These are phyloP conservation scores for Schrankia costaestrigalis DNA, from an alignment of 2,888 invertebrate species.

Conservation along the genomic window DNA sequence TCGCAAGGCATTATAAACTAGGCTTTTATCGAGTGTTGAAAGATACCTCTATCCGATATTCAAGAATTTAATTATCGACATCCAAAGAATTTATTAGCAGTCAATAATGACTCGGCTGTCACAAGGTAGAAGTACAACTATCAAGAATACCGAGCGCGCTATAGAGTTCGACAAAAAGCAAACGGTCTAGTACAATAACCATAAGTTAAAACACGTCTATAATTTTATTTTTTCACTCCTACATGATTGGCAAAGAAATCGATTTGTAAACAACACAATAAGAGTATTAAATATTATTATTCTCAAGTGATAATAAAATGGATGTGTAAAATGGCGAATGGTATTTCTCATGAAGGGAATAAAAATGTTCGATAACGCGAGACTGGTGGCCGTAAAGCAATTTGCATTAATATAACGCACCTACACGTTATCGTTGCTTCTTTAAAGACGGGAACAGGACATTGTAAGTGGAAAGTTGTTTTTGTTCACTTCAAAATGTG, in stretches of 20 bases:
- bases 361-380: conserved; percentile 54
- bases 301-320: conserved; percentile 27
- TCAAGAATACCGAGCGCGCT: conserved; percentile 14
- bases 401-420: conserved; percentile 61
- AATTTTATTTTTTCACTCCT: conserved; percentile 28
- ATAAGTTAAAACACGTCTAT: conserved; percentile 18
- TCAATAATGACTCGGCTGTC: conserved; percentile 1
- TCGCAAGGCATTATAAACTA: no score
- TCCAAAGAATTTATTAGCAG: no score
- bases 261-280: conserved; percentile 36
- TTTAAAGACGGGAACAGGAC: conserved; percentile 14
- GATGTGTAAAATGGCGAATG: conserved; percentile 40
- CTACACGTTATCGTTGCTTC: no score
- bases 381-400: conserved; percentile 36
- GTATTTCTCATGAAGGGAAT: conserved; percentile 45
- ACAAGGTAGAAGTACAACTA: not conserved
- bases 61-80: no score
- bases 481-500: not conserved
- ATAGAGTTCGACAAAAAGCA: conserved; percentile 13
- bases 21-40: no score
- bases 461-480: conserved; percentile 15
- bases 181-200: conserved; percentile 16
- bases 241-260: conserved; percentile 23
- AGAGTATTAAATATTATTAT: conserved; percentile 32
- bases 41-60: no score